Conservation (phyloP, 2,888 invertebrate species). For the Philhelius pedissequus region DNA sequence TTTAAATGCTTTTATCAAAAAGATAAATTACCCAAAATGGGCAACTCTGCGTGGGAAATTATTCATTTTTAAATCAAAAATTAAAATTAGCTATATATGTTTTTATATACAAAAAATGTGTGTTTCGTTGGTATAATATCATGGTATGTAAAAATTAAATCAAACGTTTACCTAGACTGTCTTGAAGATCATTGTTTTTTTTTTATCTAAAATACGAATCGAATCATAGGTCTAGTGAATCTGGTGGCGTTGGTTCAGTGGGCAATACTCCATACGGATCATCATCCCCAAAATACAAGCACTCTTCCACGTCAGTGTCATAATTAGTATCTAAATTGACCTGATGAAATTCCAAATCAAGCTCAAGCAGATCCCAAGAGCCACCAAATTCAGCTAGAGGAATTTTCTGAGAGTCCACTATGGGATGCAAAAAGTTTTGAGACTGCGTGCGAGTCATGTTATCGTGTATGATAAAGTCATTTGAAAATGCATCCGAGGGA, state of each 20-base stretch:
- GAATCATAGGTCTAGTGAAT: conserved; percentile 79
- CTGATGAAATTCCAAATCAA: conserved; percentile 82
- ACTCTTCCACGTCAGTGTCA: conserved; percentile 83
- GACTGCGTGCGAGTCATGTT: conserved; percentile 75
- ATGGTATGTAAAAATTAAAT: neutral
- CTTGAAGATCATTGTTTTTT: neutral
- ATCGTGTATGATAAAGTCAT: conserved; percentile 80
- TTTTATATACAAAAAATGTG: no score
- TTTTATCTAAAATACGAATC: conserved; percentile 68
- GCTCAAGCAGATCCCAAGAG: conserved; percentile 83
- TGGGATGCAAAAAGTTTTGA: conserved; percentile 25
- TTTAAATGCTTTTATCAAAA: no score
- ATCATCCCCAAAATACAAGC: conserved; percentile 81
- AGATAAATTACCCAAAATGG: no score
- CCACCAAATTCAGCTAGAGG: conserved; percentile 80
- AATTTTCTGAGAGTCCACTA: conserved; percentile 63
- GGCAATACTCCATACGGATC: conserved; percentile 82
- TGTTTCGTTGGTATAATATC: neutral
- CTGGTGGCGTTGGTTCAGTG: conserved; percentile 82
- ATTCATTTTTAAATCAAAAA: neutral
- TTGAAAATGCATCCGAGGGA: conserved; percentile 82
- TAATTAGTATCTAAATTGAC: conserved; percentile 83
- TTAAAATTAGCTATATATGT: neutral
- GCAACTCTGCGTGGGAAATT: no score
- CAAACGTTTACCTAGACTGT: no score